These are phyloP conservation scores for Liopterus haemorrhoidalis DNA, from an alignment of 2,888 invertebrate genomes.

Conservation along the genomic window DNA sequence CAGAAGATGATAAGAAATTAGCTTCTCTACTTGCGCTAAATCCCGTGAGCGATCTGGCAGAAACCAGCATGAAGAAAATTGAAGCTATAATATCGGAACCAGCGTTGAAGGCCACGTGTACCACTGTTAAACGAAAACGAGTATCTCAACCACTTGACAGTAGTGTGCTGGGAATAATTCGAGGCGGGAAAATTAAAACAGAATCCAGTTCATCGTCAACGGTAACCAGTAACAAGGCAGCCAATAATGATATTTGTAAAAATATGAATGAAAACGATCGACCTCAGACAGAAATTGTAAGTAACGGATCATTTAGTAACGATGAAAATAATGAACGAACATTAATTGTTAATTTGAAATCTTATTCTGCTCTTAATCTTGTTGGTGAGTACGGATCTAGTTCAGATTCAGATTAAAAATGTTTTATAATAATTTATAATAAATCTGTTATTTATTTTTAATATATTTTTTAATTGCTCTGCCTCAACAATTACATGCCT, in stretches of 20 bases:
- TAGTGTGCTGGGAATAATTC: slow-evolving; percentile 22
- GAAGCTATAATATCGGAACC: slow-evolving; percentile 40
- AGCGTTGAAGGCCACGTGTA: no score
- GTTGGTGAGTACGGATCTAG: slow-evolving; percentile 40
- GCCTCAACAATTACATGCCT: no score
- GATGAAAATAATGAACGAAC: slow-evolving; percentile 21
- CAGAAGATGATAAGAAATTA: slow-evolving; percentile 70
- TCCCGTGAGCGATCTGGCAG: slow-evolving; percentile 56
- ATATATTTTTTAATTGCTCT: no score
- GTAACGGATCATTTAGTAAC: not conserved
- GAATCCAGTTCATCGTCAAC: slow-evolving; percentile 9
- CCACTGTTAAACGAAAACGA: slow-evolving; percentile 40
- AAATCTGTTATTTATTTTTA: no score
- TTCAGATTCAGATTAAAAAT: slow-evolving; percentile 32
- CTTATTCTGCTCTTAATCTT: no score
- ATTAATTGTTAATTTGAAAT: slow-evolving; percentile 2
- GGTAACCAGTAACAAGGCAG: slow-evolving; percentile 1
- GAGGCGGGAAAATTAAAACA: slow-evolving; percentile 10
- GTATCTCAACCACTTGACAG: slow-evolving; percentile 24
- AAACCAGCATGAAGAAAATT: slow-evolving; percentile 44
- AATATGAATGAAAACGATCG: no score
- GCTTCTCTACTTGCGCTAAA: slow-evolving; percentile 69
- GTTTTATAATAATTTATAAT: no score
- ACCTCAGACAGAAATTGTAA: not conserved
- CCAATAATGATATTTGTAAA: no score